Evolutionary conservation across 2,113 vertebrate species (phyloP).

Genomic region (Tricholaema leucomelas): DNA sequence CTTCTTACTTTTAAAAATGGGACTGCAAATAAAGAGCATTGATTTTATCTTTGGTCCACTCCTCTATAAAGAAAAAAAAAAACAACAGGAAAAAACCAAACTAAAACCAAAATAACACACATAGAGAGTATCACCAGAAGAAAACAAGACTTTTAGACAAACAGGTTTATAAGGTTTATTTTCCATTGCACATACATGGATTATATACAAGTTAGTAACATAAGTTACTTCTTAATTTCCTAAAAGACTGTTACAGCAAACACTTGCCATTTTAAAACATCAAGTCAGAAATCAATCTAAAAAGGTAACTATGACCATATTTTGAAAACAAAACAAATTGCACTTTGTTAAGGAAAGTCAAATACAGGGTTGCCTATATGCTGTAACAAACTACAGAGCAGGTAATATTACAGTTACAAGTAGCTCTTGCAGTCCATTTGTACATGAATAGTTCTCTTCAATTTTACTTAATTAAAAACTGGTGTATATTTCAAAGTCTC

Average conservation of each 20-base stretch:
- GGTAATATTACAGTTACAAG: conserved; percentile 67
- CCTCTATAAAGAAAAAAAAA: neutral
- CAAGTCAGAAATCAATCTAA: conserved; percentile 72
- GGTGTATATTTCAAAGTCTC: conserved; percentile 57
- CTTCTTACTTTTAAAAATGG: neutral
- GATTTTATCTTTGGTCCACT: neutral
- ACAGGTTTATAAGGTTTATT: conserved; percentile 82
- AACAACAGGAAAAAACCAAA: neutral
- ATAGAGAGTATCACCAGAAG: conserved; percentile 23
- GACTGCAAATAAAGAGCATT: neutral
- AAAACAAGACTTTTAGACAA: conserved; percentile 75
- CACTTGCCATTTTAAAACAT: conserved; percentile 74
- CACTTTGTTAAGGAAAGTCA: conserved; percentile 69
- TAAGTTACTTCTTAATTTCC: conserved; percentile 76
- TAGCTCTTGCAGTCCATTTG: conserved; percentile 72
- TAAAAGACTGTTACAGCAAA: conserved; percentile 79
- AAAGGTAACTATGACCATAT: conserved; percentile 69
- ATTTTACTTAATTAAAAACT: conserved; percentile 67
- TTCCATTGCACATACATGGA: conserved; percentile 79
- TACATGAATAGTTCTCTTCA: conserved; percentile 50
- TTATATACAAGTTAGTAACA: conserved; percentile 85
- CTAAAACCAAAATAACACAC: too few species aligned
- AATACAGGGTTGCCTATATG: conserved; percentile 65
- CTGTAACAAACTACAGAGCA: conserved; percentile 68
- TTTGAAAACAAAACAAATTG: conserved; percentile 70